Conservation (phyloP, 2,888 invertebrate genomes). For the Elegia similella region DNA sequence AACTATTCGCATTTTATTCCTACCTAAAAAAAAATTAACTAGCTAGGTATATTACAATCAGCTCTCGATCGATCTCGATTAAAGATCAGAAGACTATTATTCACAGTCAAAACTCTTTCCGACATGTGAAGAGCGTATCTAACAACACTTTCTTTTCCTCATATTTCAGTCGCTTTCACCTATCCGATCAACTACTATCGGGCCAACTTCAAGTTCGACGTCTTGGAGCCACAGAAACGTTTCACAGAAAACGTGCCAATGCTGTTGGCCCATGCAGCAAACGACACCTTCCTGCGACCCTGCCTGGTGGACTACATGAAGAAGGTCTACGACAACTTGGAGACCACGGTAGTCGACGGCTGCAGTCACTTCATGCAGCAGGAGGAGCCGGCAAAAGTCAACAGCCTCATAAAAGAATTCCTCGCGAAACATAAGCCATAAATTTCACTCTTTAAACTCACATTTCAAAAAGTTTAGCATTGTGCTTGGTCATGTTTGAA, state of each 20-base stretch:
- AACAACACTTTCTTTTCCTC: conserved; percentile 2
- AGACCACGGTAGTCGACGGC: conserved; percentile 63
- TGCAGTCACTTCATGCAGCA: conserved; percentile 81
- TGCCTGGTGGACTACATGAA: conserved; percentile 53
- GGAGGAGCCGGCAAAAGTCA: conserved; percentile 76
- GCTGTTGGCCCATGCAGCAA: conserved; percentile 64
- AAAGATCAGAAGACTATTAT: too few relatives aligned
- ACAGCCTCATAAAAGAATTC: conserved; percentile 74
- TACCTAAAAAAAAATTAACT: too few relatives aligned
- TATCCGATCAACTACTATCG: conserved; percentile 82
- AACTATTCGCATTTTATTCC: too few relatives aligned
- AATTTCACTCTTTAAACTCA: conserved; percentile 5
- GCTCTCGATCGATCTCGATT: too few relatives aligned
- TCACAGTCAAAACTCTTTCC: too few relatives aligned
- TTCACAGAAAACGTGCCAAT: conserved; percentile 62
- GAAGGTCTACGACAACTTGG: conserved; percentile 60
- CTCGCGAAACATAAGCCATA: conserved; percentile 55
- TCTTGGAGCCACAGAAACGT: conserved; percentile 37
- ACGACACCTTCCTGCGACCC: conserved; percentile 60
- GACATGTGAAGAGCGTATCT: background rate
- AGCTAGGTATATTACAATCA: too few relatives aligned
- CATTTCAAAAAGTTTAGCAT: background rate
- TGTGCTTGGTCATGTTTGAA: background rate
- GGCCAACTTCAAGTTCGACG: conserved; percentile 55
- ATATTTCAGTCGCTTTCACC: conserved; percentile 73